These are phyloP conservation scores for Bradypodion ventrale DNA, from an alignment of 2,797 vertebrate genomes.

Conservation along the genomic window DNA sequence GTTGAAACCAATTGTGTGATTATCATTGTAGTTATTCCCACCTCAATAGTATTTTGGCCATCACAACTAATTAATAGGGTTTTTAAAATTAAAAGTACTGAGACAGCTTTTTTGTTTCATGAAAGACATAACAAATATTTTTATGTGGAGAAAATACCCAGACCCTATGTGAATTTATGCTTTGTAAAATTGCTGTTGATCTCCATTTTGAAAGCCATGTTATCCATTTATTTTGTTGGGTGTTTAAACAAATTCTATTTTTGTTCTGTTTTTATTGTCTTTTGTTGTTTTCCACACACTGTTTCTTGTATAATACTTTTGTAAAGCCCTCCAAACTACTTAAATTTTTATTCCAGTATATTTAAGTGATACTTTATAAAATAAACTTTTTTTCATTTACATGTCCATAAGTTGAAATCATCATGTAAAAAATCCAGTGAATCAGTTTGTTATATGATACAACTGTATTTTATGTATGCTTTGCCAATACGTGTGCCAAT, in stretches of 20 bases:
- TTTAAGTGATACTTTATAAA: constrained; percentile 98
- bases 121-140: constrained; percentile 73
- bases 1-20: too few species aligned
- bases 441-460: constrained; percentile 93
- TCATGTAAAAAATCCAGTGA: constrained; percentile 94
- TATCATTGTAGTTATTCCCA: too few species aligned
- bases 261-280: constrained; percentile 80
- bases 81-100: constrained; percentile 65
- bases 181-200: constrained; percentile 82
- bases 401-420: constrained; percentile 92
- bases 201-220: constrained; percentile 85
- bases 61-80: constrained; percentile 58
- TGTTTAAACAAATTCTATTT: constrained; percentile 83
- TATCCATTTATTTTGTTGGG: constrained; percentile 87
- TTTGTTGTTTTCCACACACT: constrained; percentile 78
- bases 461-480: constrained; percentile 99
- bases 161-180: constrained; percentile 73
- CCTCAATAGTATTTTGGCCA: too few species aligned
- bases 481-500: constrained; percentile 99
- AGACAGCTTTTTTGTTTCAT: constrained; percentile 72
- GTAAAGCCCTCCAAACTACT: constrained; percentile 76
- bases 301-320: constrained; percentile 90
- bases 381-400: constrained; percentile 92
- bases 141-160: constrained; percentile 73
- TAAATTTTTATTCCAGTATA: constrained; percentile 83